These are phyloP conservation scores for Gastracanthus pulcherrimus DNA, from an alignment of 2,888 invertebrate species.

Conservation along the genomic window DNA sequence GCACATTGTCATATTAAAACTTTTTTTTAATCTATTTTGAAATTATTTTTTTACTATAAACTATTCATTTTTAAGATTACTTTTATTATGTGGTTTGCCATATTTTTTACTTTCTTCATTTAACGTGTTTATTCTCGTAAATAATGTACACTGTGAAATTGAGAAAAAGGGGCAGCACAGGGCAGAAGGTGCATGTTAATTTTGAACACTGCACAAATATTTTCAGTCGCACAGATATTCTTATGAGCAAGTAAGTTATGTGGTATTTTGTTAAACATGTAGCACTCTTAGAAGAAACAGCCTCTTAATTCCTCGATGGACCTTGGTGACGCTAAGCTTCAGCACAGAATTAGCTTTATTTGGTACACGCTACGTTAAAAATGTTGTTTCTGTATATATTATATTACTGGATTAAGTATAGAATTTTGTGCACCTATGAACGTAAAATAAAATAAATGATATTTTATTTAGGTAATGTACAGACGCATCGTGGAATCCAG, in stretches of 20 bases:
- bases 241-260: constrained; percentile 33
- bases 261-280: constrained; percentile 7
- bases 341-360: constrained; percentile 30
- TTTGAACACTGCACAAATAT: neutral
- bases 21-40: neutral
- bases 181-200: constrained; percentile 16
- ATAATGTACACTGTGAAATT: constrained; percentile 7
- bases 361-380: constrained; percentile 22
- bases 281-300: constrained; percentile 72
- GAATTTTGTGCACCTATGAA: neutral
- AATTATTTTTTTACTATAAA: neutral
- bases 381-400: neutral
- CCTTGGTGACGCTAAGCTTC: constrained; percentile 49
- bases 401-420: neutral
- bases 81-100: neutral
- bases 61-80: neutral
- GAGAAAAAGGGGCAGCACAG: constrained; percentile 6
- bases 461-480: constrained; percentile 87
- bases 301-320: constrained; percentile 67
- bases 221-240: constrained; percentile 5
- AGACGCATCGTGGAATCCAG: constrained; percentile 89
- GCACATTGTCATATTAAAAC: neutral
- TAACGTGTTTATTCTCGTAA: neutral
- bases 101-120: constrained; percentile 4
- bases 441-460: neutral